Base-by-base conservation (phyloP, 2,797 vertebrate genomes). In the Lagocephalus sceleratus region DNA sequence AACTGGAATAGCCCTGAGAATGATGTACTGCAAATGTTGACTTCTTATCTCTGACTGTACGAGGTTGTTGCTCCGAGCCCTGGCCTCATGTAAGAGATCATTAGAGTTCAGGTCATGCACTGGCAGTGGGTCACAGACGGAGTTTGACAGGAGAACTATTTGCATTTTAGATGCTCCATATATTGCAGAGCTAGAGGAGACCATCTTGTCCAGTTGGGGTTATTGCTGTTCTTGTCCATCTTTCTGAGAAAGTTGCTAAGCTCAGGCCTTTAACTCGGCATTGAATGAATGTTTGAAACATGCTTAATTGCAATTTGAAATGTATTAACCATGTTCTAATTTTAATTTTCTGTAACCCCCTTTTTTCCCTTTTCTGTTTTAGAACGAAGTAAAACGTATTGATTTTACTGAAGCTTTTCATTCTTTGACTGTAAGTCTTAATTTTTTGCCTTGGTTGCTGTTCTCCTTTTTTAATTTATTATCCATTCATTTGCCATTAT, bases 351-450 rank as follows among this genome's bases (percentile, higher is more conserved):
- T 84, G 81, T 89, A 87, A 89, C 85, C 69, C 81, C 70, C 47
- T 42, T 73, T 87, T 86, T 90, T 84, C 73, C 73, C 75, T 77
- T 79, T 91, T 89, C 84, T 78, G 74, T 89, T 92, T 89, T 90
- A 92, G 91, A 92, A 91, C 83, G 91, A 92, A 91, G 91, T 92
- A 86, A 92, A 92, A 89, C 91, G 91, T 90, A 92, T 92, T 91
- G 91, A 92, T 92, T 92, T 92, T 92, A 90, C 84, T 86, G 91
- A 92, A 83, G 91, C 91, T 91, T 92, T 92, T 92, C 91, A 90
- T 92, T 92, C 91, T 92, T 92, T 92, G 91, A 53, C 90, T 92
- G 91, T 92, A 92, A 92, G 91, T 92, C 85, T 88, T 90, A 55
- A 86, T 88, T 91, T 89, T 44, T 82, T 83, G 73, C 85, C 80